Percentiles rank a stretch among this genome's conserved stretches.
phyloP scores from a whole-genome alignment of 1,140 invertebrate genomes.

The Eurosta solidaginis region DNA sequence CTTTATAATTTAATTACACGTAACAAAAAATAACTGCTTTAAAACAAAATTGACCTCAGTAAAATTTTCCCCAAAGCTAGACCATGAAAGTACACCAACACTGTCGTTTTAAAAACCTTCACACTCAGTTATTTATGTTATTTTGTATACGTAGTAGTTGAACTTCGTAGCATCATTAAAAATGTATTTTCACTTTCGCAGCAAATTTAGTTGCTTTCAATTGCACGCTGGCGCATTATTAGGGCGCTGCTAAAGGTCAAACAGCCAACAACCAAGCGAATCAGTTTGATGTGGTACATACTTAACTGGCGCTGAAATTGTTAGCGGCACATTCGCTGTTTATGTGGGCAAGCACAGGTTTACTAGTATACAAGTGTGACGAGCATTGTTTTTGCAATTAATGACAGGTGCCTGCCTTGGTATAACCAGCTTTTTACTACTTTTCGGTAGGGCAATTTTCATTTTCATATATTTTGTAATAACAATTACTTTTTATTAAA shows the following conservation, averaged over 20 bases:
- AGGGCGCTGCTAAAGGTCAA: conserved; percentile 8
- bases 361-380: not conserved
- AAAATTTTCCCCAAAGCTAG: too few relatives aligned
- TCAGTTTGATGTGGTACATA: not conserved
- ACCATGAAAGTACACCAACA: too few relatives aligned
- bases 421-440: not conserved
- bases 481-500: not conserved
- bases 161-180: too few relatives aligned
- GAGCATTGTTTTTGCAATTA: not conserved
- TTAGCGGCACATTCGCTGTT: not conserved
- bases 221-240: not conserved
- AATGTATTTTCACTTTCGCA: conserved; percentile 6
- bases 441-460: not conserved
- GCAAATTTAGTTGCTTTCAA: not conserved
- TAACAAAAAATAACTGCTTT: too few relatives aligned
- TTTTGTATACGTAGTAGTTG: too few relatives aligned
- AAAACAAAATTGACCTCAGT: too few relatives aligned
- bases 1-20: too few relatives aligned
- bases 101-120: too few relatives aligned
- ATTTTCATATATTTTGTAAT: too few relatives aligned
- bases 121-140: not conserved
- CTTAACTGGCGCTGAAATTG: not conserved
- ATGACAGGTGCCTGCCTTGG: not conserved
- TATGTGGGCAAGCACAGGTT: not conserved
- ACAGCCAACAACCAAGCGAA: not conserved